These are phyloP conservation scores for Diorhabda elongata DNA, from an alignment of 1,140 invertebrate species.

Conservation along the genomic window DNA sequence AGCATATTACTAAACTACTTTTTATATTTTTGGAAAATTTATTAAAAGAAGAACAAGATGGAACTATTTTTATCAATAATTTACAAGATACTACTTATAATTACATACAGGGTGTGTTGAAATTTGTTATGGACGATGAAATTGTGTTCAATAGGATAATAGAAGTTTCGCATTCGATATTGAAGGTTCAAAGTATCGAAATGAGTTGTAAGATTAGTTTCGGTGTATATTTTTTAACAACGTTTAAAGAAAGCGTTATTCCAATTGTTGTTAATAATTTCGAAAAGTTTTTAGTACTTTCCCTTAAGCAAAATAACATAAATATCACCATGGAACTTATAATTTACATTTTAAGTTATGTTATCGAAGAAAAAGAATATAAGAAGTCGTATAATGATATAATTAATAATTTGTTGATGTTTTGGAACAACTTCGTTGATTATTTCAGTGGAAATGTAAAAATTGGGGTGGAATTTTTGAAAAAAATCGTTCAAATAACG, in stretches of 20 bases:
- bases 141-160: conserved; percentile 24
- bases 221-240: conserved; percentile 26
- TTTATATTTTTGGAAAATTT: conserved; percentile 1
- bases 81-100: conserved; percentile 25
- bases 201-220: conserved; percentile 12
- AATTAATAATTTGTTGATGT: conserved; percentile 9
- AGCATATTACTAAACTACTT: background rate
- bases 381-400: conserved; percentile 10
- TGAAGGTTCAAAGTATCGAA: conserved; percentile 23
- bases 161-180: conserved; percentile 19
- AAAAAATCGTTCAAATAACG: background rate
- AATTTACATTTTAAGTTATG: conserved; percentile 3
- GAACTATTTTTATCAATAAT: conserved; percentile 19
- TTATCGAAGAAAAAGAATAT: conserved; percentile 14
- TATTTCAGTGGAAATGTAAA: conserved; percentile 6
- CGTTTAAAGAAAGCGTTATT: conserved; percentile 24
- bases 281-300: conserved; percentile 24
- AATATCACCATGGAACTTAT: conserved; percentile 15
- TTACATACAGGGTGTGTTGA: conserved; percentile 22
- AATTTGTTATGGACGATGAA: conserved; percentile 26
- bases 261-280: conserved; percentile 24
- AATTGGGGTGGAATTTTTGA: conserved; percentile 3
- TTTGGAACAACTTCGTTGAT: conserved; percentile 10
- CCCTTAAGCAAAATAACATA: conserved; percentile 11
- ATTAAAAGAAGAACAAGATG: background rate